Conservation (phyloP, 2,113 vertebrate genomes). For the Numenius arquata region DNA sequence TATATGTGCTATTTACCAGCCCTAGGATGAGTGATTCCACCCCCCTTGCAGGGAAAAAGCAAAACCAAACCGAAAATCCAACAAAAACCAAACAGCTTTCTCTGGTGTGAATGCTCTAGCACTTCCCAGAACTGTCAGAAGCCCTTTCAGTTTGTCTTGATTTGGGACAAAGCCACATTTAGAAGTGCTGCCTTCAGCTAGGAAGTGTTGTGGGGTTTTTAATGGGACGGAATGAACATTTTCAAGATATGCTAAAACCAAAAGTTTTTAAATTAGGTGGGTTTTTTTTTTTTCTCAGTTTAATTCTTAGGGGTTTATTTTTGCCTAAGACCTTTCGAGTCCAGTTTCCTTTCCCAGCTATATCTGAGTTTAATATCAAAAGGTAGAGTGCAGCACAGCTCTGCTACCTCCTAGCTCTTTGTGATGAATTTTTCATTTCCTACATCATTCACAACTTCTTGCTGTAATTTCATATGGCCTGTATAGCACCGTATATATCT, state of each 20-base stretch:
- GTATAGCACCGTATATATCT: slow-evolving; percentile 7
- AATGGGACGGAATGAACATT: slow-evolving; percentile 20
- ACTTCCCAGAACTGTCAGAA: slow-evolving; percentile 56
- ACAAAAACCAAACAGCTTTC: neutral
- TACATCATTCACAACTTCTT: slow-evolving; percentile 44
- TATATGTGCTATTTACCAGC: neutral
- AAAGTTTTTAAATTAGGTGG: neutral
- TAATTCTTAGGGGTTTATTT: slow-evolving; percentile 13
- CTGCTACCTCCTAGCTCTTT: slow-evolving; percentile 34
- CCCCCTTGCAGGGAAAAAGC: neutral
- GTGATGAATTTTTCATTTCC: slow-evolving; percentile 60
- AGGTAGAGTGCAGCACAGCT: neutral
- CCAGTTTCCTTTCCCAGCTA: neutral
- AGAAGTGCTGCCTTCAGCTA: slow-evolving; percentile 30
- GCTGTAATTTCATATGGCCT: slow-evolving; percentile 35
- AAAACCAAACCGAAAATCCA: neutral
- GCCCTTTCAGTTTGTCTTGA: slow-evolving; percentile 49
- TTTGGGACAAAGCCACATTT: slow-evolving; percentile 52
- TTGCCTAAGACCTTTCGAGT: neutral
- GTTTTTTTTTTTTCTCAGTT: neutral
- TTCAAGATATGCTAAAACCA: neutral
- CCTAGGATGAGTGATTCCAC: neutral
- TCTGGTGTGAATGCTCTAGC: slow-evolving; percentile 51
- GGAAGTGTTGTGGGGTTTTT: neutral
- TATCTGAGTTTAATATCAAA: slow-evolving; percentile 64